A percentile compares a stretch with the other conserved stretches of the same genome.
phyloP scores from a whole-genome alignment of 2,113 vertebrate genomes.

The Melanerpes aurifrons region DNA sequence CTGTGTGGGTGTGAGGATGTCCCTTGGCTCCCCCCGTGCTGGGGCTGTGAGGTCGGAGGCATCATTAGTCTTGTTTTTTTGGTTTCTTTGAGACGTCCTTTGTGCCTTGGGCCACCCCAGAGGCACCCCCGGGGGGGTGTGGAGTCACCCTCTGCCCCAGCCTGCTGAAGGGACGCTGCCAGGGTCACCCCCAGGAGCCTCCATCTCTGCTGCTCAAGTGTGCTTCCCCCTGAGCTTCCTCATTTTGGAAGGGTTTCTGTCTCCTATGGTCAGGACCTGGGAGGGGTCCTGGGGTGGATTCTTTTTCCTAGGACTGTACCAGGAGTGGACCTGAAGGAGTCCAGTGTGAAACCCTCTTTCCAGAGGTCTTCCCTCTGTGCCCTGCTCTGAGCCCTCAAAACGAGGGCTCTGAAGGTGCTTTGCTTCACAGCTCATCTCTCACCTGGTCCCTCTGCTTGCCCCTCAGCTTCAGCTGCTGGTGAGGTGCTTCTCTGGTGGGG shows the following conservation, averaged over 20 bases:
- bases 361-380: not conserved
- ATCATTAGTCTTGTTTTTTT: not conserved
- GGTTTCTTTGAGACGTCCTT: no score
- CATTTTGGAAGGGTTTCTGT: not conserved
- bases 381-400: not conserved
- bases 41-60: not conserved
- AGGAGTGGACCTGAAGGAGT: not conserved
- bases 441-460: not conserved
- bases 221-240: not conserved
- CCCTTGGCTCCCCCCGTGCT: not conserved
- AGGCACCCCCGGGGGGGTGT: not conserved
- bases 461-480: not conserved
- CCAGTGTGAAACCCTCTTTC: not conserved
- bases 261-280: not conserved
- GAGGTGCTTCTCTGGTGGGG: not conserved
- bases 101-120: not conserved
- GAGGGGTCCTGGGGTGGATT: not conserved
- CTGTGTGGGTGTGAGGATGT: not conserved
- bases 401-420: accelerated
- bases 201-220: not conserved
- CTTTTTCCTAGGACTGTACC: not conserved
- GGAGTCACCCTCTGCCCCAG: not conserved
- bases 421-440: accelerated
- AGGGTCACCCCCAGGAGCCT: not conserved
- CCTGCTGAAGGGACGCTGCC: not conserved